These are phyloP conservation scores for Corydoras sp. DNA, from an alignment of 2,113 vertebrate genomes.

Conservation along the genomic window DNA sequence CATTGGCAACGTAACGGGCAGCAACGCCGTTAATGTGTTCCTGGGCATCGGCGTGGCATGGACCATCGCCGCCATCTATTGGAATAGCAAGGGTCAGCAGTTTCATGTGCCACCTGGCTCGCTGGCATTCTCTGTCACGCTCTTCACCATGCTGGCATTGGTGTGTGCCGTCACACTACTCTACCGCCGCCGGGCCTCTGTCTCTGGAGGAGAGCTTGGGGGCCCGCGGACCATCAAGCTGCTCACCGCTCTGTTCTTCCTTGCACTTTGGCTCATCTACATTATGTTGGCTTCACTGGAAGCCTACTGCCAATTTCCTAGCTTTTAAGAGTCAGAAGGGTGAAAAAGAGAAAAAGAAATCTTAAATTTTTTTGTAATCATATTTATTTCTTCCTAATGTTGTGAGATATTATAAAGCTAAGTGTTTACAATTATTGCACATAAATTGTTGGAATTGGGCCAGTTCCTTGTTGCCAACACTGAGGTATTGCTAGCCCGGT, in stretches of 20 bases:
- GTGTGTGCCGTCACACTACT: conserved; percentile 59
- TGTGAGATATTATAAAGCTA: no score
- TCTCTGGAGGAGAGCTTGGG: conserved; percentile 71
- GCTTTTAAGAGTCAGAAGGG: conserved; percentile 59
- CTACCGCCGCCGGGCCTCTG: conserved; percentile 65
- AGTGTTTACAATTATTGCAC: no score
- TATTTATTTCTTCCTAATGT: no score
- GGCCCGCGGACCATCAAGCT: conserved; percentile 73
- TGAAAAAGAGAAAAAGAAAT: background rate
- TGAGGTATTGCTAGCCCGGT: conserved; percentile 23
- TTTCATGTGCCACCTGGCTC: conserved; percentile 72
- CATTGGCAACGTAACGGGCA: conserved; percentile 78
- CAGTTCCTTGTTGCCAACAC: conserved; percentile 24
- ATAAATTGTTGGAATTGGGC: conserved; percentile 23
- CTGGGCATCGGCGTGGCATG: conserved; percentile 77
- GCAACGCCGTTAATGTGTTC: conserved; percentile 79
- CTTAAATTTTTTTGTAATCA: no score
- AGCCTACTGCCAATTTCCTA: conserved; percentile 72
- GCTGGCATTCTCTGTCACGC: conserved; percentile 75
- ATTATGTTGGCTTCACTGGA: conserved; percentile 72
- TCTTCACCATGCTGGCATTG: conserved; percentile 73
- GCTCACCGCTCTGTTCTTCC: conserved; percentile 66
- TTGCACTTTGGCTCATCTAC: conserved; percentile 72
- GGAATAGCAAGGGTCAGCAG: conserved; percentile 61
- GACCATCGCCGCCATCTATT: conserved; percentile 75